phyloP scores from a whole-genome alignment of 2,888 invertebrate species.

The Acronicta leporina region DNA sequence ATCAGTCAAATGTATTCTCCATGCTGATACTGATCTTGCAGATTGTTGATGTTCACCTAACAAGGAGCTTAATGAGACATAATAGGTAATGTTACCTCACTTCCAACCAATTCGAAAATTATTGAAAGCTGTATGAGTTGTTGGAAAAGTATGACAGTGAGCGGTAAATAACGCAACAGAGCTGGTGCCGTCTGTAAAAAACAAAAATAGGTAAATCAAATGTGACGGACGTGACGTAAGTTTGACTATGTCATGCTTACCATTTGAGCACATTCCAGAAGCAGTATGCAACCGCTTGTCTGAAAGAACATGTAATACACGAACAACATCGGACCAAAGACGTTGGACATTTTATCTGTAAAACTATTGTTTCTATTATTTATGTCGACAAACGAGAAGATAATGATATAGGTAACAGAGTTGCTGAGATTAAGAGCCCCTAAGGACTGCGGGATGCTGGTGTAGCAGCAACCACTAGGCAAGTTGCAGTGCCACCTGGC shows the following conservation, averaged over 20 bases:
- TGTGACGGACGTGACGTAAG: no score
- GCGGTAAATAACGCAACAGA: slow-evolving; percentile 45
- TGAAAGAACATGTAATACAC: slow-evolving; percentile 48
- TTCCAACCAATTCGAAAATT: slow-evolving; percentile 58
- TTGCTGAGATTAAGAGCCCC: no score
- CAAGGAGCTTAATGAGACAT: no score
- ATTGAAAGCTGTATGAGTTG: slow-evolving; percentile 63
- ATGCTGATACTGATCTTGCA: no score
- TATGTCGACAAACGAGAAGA: no score
- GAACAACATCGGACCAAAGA: slow-evolving; percentile 48
- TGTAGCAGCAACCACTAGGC: no score
- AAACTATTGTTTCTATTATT: slow-evolving; percentile 25
- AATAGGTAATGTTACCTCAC: slow-evolving; percentile 49
- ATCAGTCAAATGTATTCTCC: no score
- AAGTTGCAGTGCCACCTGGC: no score
- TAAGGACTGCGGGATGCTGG: no score
- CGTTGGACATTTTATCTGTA: slow-evolving; percentile 38
- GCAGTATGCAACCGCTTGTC: slow-evolving; percentile 50
- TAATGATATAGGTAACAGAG: no score
- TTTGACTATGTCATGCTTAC: slow-evolving; percentile 20
- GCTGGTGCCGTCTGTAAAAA: slow-evolving; percentile 34
- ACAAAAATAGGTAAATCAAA: slow-evolving; percentile 2
- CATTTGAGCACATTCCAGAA: slow-evolving; percentile 55
- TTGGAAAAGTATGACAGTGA: slow-evolving; percentile 57
- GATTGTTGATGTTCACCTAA: no score